These are phyloP conservation scores for Tapera naevia DNA, from an alignment of 2,797 vertebrate genomes.

Conservation along the genomic window DNA sequence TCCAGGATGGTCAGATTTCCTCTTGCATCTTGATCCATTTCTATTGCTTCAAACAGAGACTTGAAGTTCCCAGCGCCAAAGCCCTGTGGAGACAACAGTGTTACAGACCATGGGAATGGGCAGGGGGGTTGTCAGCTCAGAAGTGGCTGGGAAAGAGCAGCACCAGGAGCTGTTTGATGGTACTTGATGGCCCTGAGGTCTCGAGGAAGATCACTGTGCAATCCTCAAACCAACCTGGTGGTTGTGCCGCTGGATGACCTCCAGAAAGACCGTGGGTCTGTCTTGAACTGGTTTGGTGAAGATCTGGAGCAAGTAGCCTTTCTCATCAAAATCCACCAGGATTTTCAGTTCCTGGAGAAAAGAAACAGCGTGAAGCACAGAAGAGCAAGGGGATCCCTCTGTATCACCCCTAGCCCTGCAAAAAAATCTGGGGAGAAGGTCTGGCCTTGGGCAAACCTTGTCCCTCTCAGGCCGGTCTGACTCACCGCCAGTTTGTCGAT, in stretches of 20 bases:
- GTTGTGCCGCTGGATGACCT: constrained; percentile 95
- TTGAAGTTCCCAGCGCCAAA: constrained; percentile 98
- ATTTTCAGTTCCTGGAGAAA: constrained; percentile 86
- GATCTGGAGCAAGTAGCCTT: constrained; percentile 96
- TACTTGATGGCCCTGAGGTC: background rate
- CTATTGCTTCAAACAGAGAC: constrained; percentile 94
- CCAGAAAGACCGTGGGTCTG: constrained; percentile 94
- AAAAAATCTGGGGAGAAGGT: background rate
- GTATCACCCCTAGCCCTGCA: background rate
- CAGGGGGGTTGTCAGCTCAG: background rate
- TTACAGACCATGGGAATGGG: rapidly evolving
- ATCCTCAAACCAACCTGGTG: constrained; percentile 84
- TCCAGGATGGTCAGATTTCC: constrained; percentile 90
- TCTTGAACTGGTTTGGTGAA: constrained; percentile 98
- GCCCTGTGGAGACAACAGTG: constrained; percentile 71
- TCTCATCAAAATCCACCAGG: constrained; percentile 93
- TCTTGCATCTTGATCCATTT: constrained; percentile 87
- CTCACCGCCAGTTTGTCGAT: constrained; percentile 86
- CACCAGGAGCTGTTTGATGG: rapidly evolving
- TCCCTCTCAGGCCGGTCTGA: background rate
- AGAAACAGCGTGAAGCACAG: background rate
- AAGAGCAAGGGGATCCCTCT: background rate
- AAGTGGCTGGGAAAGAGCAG: background rate
- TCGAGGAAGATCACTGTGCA: rapidly evolving
- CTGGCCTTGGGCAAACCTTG: background rate